phyloP scores from a whole-genome alignment of 2,888 invertebrate species.

The Epinotia brunnichana region DNA sequence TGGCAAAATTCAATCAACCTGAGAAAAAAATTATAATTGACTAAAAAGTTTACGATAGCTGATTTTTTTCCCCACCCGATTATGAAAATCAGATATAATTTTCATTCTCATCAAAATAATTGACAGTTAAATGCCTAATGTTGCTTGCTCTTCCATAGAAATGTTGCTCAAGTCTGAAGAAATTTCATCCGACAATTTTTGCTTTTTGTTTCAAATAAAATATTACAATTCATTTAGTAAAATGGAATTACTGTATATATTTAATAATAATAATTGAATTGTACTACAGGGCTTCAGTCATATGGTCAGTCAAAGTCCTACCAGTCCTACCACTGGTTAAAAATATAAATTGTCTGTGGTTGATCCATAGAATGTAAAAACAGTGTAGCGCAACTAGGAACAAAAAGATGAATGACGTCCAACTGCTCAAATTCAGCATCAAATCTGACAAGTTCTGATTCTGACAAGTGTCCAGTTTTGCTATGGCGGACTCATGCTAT shows the following conservation, averaged over 20 bases:
- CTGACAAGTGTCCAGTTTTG: no score
- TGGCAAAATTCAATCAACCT: slow-evolving; percentile 59
- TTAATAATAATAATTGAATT: neutral
- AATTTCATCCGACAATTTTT: neutral
- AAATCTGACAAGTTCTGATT: no score
- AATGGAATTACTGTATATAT: neutral
- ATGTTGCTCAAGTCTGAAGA: slow-evolving; percentile 6
- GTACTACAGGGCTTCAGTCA: no score
- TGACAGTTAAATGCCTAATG: slow-evolving; percentile 60
- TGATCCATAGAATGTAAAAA: slow-evolving; percentile 16
- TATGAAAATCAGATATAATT: slow-evolving; percentile 67
- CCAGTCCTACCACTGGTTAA: neutral
- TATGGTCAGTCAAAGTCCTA: slow-evolving; percentile 1
- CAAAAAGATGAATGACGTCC: no score
- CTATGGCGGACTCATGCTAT: no score
- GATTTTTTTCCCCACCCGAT: slow-evolving; percentile 57
- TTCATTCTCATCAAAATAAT: slow-evolving; percentile 73
- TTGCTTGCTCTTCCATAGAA: slow-evolving; percentile 54
- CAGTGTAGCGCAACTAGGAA: no score
- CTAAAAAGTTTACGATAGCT: slow-evolving; percentile 54
- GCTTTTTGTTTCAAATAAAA: neutral
- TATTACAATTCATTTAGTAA: neutral
- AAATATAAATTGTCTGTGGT: slow-evolving; percentile 12
- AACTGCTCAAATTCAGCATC: no score
- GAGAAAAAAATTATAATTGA: slow-evolving; percentile 54